Evolutionary conservation across 2,113 vertebrate genomes (phyloP), one percentile per base, ranked within the genome.

Genomic region (Hiodon alosoides): DNA sequence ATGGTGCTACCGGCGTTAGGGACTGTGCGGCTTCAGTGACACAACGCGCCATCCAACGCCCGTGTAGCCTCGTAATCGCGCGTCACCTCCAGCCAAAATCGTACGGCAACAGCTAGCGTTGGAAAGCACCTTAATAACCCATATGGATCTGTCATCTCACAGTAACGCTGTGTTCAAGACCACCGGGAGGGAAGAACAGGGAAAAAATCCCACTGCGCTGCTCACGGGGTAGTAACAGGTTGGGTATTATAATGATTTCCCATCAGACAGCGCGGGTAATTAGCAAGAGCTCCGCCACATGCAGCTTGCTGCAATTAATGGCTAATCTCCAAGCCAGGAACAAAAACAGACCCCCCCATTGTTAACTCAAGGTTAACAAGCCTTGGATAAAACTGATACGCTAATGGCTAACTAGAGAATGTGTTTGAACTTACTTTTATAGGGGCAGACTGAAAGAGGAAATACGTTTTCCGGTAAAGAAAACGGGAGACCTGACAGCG

Each of bases 211-310:
- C 14, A n/a, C 50, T 54, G 67, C 50, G 13, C 50, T 4, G 1
- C 7, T 3, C 13, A 3, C 13, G 17, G 51, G 51, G 4, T 7
- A 53, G 48, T 69, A 16, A 54, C n/a, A 16, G 50, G 50, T 53
- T 16, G 52, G 11, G 47, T 51, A 16, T 53, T 13, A 16, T 50
- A 69, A 14, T 54, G 67, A 69, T 53, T 69, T 5, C 16, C 50
- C 67, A 53, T 7, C 11, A 69, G 51, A 69, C 16, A 69, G 53
- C 53, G 50, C 67, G 11, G 53, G 53, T 69, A 69, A 69, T 69
- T 69, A 69, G 51, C 50, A 16, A 9, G n/a, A 17, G 51, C 67
- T 69, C 67, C 50, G 50, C 51, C 5, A 69, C 51, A 3, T 16
- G 67, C 67, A 69, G n/a, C 13, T 53, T 13, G 9, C 11, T 7